A percentile compares a stretch with the other conserved stretches of the same genome.
Conservation (phyloP, 2,113 vertebrate genomes). For the Heterotilapia buettikoferi region DNA sequence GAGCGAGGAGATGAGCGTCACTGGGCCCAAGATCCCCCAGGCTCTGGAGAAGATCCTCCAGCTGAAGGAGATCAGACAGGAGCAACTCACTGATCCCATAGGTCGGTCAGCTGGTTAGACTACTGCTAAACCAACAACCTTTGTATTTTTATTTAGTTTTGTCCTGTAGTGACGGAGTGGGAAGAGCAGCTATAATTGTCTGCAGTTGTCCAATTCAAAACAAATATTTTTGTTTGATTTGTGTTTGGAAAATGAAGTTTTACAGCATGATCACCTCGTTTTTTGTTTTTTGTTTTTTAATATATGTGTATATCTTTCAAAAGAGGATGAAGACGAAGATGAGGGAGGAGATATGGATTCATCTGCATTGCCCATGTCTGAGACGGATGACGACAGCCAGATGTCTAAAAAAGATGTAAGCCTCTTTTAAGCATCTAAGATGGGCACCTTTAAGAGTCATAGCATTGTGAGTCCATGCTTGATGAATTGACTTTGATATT, state of each 20-base stretch:
- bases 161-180: background rate
- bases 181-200: background rate
- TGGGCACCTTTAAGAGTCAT: background rate
- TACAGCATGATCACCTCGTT: accelerated
- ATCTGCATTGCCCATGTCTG: conserved; percentile 57
- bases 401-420: conserved; percentile 82
- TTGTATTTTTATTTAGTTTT: background rate
- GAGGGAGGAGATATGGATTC: conserved; percentile 65
- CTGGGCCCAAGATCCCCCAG: conserved; percentile 88
- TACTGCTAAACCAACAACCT: background rate
- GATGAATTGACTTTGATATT: background rate
- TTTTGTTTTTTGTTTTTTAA: background rate
- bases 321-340: conserved; percentile 74
- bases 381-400: conserved; percentile 73
- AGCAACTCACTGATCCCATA: conserved; percentile 77
- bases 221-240: background rate
- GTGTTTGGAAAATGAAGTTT: background rate
- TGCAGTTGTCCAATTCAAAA: background rate
- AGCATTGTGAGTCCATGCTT: background rate
- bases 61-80: conserved; percentile 89
- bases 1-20: conserved; percentile 76
- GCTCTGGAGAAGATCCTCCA: conserved; percentile 91
- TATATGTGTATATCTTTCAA: background rate
- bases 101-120: conserved; percentile 26
- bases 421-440: background rate